Percentiles rank a stretch among this genome's conserved stretches.
Conservation (phyloP, 2,888 invertebrate genomes). For the Mythimna vitellina region DNA sequence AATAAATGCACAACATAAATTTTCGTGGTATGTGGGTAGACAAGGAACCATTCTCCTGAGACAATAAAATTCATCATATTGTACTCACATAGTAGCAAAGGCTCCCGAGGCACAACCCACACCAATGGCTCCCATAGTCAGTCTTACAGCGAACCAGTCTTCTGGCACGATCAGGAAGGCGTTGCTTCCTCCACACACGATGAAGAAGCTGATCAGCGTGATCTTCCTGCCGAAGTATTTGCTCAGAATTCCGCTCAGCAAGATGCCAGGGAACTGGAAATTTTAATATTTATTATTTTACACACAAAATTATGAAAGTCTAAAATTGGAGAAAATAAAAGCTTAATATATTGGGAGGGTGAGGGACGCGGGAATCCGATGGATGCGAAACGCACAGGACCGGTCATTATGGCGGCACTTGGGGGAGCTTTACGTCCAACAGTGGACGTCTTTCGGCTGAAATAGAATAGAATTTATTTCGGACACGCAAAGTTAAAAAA, state of each 20-base stretch:
- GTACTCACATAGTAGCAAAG: constrained; percentile 70
- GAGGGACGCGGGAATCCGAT: too few relatives aligned
- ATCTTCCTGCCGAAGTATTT: constrained; percentile 91
- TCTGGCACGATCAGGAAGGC: constrained; percentile 67
- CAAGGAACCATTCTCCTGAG: too few relatives aligned
- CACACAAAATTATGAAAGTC: too few relatives aligned
- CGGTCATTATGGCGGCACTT: too few relatives aligned
- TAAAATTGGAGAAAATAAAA: too few relatives aligned
- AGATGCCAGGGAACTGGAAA: constrained; percentile 90
- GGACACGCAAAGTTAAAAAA: too few relatives aligned
- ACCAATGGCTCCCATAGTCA: constrained; percentile 67
- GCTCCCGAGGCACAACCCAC: constrained; percentile 70
- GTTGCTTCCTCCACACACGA: constrained; percentile 87
- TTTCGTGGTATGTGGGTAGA: too few relatives aligned
- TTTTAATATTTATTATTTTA: neutral
- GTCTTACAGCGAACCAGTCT: constrained; percentile 68
- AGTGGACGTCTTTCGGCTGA: too few relatives aligned
- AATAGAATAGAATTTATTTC: too few relatives aligned
- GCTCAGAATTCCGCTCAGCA: constrained; percentile 85
- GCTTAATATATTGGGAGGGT: too few relatives aligned
- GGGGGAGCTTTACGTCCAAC: too few relatives aligned
- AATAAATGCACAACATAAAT: neutral
- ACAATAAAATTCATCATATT: neutral
- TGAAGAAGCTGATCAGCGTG: constrained; percentile 90
- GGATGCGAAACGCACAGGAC: too few relatives aligned